Evolutionary conservation across 1,140 invertebrate genomes (phyloP).

Genomic region (Brachystomella parvula): DNA sequence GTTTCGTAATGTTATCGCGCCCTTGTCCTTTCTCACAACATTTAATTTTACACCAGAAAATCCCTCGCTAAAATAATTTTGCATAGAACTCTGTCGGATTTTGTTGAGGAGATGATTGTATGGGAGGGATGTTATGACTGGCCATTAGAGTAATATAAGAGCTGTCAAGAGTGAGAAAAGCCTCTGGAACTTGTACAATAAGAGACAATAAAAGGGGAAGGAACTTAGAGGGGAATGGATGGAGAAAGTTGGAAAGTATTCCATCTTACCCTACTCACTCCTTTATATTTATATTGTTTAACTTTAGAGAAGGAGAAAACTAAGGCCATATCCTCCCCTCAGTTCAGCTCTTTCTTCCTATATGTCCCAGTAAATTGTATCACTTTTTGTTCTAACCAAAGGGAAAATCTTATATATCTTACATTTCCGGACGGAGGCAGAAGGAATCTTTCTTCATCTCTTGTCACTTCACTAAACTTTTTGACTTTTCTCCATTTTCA

Average conservation of each 20-base stretch:
- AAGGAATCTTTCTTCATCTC: no score
- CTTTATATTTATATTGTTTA: no score
- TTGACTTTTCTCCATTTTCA: no score
- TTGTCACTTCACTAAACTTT: no score
- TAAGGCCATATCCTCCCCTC: no score
- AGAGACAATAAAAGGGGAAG: conserved; percentile 1
- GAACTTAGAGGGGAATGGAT: conserved; percentile 5
- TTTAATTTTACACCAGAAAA: neutral
- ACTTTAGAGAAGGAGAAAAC: no score
- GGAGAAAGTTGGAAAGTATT: conserved; percentile 10
- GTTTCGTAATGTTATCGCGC: neutral
- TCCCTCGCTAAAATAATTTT: neutral
- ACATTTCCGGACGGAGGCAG: no score
- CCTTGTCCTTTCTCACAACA: neutral
- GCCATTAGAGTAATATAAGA: conserved; percentile 5
- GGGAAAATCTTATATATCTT: no score
- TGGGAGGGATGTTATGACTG: neutral
- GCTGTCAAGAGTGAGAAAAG: conserved; percentile 5
- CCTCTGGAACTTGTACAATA: neutral
- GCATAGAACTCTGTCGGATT: neutral
- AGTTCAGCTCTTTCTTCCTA: no score
- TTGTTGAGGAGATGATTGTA: neutral
- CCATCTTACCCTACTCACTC: conserved; percentile 1
- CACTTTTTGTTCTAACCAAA: no score
- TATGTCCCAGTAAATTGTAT: no score